These are phyloP conservation scores for Danionella cerebrum DNA, from an alignment of 2,113 vertebrate genomes.

Conservation along the genomic window DNA sequence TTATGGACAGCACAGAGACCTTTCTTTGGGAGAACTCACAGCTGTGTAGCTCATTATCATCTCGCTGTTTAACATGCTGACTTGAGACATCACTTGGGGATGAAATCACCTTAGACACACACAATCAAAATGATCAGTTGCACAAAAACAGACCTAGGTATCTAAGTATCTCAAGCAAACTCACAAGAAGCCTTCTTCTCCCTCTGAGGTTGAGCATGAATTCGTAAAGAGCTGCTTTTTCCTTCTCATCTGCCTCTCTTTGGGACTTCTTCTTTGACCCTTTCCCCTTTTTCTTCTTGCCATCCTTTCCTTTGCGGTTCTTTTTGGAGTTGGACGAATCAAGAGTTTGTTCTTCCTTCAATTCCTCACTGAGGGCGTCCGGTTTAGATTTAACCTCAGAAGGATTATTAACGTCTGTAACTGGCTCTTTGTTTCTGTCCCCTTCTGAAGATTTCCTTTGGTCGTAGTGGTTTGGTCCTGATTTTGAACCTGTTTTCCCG, in stretches of 20 bases:
- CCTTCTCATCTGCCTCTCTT: conserved; percentile 48
- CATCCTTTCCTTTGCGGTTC: conserved; percentile 64
- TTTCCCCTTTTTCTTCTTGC: conserved; percentile 58
- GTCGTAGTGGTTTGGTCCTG: neutral
- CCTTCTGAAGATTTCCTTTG: neutral
- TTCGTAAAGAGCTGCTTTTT: conserved; percentile 49
- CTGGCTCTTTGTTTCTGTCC: neutral
- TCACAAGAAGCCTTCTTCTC: conserved; percentile 64
- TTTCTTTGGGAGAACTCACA: conserved; percentile 62
- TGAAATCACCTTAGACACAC: conserved; percentile 56
- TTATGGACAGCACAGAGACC: conserved; percentile 55
- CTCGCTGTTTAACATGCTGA: conserved; percentile 59
- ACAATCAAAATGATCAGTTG: neutral
- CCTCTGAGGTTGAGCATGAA: conserved; percentile 58
- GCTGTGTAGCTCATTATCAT: conserved; percentile 50
- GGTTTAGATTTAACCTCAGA: neutral
- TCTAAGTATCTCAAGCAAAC: conserved; percentile 28
- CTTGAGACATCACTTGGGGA: conserved; percentile 53
- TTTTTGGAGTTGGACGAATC: conserved; percentile 43
- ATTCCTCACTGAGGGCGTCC: neutral
- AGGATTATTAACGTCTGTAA: neutral
- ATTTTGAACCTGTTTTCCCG: neutral
- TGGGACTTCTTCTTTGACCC: conserved; percentile 59
- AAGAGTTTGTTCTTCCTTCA: conserved; percentile 25
- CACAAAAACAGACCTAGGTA: too few species aligned